A percentile compares a stretch with the other conserved stretches of the same genome.
phyloP scores from a whole-genome alignment of 2,797 vertebrate genomes.

The Apogon hyalosoma region DNA sequence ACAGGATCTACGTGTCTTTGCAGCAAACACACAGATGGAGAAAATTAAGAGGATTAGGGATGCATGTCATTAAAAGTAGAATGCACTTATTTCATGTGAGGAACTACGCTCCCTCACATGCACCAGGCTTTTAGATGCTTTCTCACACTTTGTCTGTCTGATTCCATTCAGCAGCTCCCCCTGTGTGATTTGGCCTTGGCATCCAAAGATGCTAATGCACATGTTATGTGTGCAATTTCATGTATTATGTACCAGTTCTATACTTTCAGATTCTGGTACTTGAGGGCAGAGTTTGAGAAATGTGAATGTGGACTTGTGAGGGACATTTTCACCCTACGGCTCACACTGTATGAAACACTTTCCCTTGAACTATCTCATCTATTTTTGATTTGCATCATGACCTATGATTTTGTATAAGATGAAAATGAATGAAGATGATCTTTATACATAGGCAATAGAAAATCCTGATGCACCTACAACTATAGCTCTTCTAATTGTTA shows the following conservation, averaged over 20 bases:
- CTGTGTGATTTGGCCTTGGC: constrained; percentile 23
- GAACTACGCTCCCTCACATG: constrained; percentile 1
- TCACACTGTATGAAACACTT: constrained; percentile 27
- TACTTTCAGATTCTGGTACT: constrained; percentile 24
- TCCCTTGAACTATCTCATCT: constrained; percentile 22
- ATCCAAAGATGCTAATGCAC: constrained; percentile 23
- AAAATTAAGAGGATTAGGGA: constrained; percentile 2
- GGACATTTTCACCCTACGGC: constrained; percentile 13
- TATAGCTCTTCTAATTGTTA: no score
- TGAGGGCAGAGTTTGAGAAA: constrained; percentile 34
- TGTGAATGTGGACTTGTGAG: constrained; percentile 2
- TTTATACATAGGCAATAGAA: no score
- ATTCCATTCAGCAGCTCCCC: constrained; percentile 11
- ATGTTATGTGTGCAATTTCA: constrained; percentile 17
- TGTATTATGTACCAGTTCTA: constrained; percentile 37
- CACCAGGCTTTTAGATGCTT: constrained; percentile 39
- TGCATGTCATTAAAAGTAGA: constrained; percentile 21
- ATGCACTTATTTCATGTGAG: constrained; percentile 24
- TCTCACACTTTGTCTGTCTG: constrained; percentile 19
- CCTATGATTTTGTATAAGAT: constrained; percentile 4
- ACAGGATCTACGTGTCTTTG: constrained; percentile 11
- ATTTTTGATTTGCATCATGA: constrained; percentile 31
- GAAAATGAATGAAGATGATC: no score
- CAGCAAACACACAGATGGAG: constrained; percentile 11
- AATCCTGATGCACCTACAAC: no score